Evolutionary conservation across 1,140 invertebrate genomes (phyloP), one percentile per base, ranked within the genome.

Genomic region (Heliconius himera): DNA sequence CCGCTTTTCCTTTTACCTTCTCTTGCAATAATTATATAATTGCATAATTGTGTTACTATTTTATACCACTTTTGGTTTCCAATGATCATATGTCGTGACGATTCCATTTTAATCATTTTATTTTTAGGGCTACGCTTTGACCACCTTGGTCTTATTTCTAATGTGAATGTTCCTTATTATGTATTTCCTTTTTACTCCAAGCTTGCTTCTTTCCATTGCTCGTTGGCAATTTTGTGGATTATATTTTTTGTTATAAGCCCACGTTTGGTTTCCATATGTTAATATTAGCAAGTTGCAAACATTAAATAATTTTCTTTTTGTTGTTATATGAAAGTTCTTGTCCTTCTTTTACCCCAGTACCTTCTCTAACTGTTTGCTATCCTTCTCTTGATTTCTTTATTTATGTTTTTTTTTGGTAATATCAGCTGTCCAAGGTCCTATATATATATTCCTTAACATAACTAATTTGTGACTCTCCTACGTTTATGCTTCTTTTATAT

Each of bases 41-140:
- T n/a, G n/a, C n/a, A n/a, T n/a, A n/a, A 36, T 36, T 36, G 33
- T 54, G 51, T 54, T 4, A 54, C 51, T 54, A 54, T 54, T 46
- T 76, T 76, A 20, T 8, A 9, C 74, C 74, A 76, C 22, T 76
- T 76, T 33, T 76, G 36, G 5, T 71, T 77, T 49, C 66, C 76
- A 38, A 22, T 72, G 3, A 73, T 54, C n/a, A 33, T 71, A 29
- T 77, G 70, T 29, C 76, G 46, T 18, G 18, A 29, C 72, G 54
- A 78, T 74, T 78, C 71, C 77, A 74, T 74, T 78, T 74, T 22
- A 78, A 70, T 33, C 38, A 74, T 73, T 22, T 78, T n/a, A 66
- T 60, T 73, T n/a, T 73, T 60, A 33, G 54, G 8, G 54, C 74
- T 5, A 38, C 72, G 26, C 74, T 8, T 22, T 78, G 13, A n/a